Evolutionary conservation across 2,888 invertebrate genomes (phyloP), one percentile per base, ranked within the genome.

Genomic region (Trachelus iudaicus): DNA sequence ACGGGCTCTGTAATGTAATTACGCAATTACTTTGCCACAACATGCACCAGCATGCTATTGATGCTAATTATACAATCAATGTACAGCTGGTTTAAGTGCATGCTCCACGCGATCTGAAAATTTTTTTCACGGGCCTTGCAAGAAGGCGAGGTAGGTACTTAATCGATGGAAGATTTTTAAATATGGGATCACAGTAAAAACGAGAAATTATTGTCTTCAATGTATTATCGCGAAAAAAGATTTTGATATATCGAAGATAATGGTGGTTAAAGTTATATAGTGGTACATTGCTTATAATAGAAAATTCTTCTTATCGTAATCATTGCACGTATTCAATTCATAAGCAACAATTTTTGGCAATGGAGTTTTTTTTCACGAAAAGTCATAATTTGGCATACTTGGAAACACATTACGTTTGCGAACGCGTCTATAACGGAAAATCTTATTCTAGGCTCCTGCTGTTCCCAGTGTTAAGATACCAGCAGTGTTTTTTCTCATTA

Each of bases 11-110:
- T 79, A 77, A 78, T 81, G 82, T 81, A 84, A 83, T 85, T 82
- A 81, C 80, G 81, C 83, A 85, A 85, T 84, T 84, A 85, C 82
- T 83, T 83, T 79, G 78, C 77, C 77, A 80, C 82, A 84, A 84
- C 80, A 79, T 77, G 79, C 76, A 75, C 73, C 76, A 73, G 80
- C 73, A 74, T 76, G 80, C 81, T 79, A 81, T 82, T 82, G 84
- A 81, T 79, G 81, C 82, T 83, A 84, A 85, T 84, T 82, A 81
- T 81, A 76, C 78, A 76, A 75, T 75, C 76, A 76, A 76, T 35
- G 81, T 80, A 78, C 79, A 74, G 79, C 75, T 79, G 78, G 75
- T 77, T 78, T 79, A 77, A 81, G 77, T 79, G 75, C 35, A 80
- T 75, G 76, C 77, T 71, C 31, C 71, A 31, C 71, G 71, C 40